phyloP scores from a whole-genome alignment of 2,797 vertebrate species.

The Jordanella pulchra region DNA sequence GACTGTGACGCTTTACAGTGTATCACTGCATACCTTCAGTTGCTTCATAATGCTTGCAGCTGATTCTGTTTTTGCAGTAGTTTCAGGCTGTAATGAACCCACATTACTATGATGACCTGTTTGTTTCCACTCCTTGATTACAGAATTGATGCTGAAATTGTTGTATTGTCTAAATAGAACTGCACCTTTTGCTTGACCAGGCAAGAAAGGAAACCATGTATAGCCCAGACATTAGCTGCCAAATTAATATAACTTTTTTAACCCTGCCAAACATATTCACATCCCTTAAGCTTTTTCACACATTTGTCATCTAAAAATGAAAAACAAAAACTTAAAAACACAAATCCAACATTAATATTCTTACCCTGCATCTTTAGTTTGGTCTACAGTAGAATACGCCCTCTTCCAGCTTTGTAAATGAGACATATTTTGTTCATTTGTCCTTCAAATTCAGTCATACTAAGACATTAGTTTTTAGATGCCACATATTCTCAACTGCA shows the following conservation, averaged over 20 bases:
- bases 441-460: not conserved
- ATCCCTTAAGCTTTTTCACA: not conserved
- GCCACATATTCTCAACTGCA: not conserved
- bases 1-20: slow-evolving; percentile 12
- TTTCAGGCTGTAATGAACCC: slow-evolving; percentile 1
- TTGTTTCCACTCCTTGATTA: slow-evolving; percentile 17
- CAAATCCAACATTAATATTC: too few relatives aligned
- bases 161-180: not conserved
- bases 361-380: too few relatives aligned
- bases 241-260: not conserved
- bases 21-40: slow-evolving; percentile 28
- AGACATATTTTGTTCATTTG: not conserved
- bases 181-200: not conserved
- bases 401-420: too few relatives aligned
- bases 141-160: not conserved
- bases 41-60: slow-evolving; percentile 22
- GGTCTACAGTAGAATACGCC: too few relatives aligned
- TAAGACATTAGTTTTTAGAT: not conserved
- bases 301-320: not conserved
- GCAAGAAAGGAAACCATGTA: not conserved
- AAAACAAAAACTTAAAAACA: too few relatives aligned
- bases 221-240: not conserved
- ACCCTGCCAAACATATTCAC: not conserved
- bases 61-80: not conserved
- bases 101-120: not conserved